Evolutionary conservation across 2,797 vertebrate genomes (phyloP).

Genomic region (Lindbergichthys nudifrons): DNA sequence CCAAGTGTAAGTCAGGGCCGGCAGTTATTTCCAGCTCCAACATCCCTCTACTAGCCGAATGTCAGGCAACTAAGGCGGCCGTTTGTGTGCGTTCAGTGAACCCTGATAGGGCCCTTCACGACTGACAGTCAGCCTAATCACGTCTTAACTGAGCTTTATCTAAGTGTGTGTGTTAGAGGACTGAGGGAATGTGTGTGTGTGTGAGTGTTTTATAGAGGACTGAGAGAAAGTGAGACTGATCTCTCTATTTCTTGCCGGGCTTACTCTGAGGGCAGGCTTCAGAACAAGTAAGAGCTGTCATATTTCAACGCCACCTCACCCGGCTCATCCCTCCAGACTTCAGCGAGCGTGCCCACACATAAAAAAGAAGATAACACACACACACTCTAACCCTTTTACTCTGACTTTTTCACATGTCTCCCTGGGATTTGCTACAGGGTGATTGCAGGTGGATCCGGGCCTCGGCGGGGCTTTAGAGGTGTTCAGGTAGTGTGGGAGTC

Average conservation of each 20-base stretch:
- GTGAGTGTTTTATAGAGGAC: slow-evolving; percentile 35
- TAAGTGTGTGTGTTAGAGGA: slow-evolving; percentile 47
- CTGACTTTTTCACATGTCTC: slow-evolving; percentile 4
- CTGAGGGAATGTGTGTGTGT: slow-evolving; percentile 39
- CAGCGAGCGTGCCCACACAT: slow-evolving; percentile 43
- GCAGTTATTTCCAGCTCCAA: slow-evolving; percentile 68
- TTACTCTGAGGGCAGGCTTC: slow-evolving; percentile 67
- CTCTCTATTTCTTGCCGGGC: slow-evolving; percentile 71
- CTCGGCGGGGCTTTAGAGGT: slow-evolving; percentile 69
- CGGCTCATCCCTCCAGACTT: slow-evolving; percentile 67
- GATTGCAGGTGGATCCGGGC: slow-evolving; percentile 73
- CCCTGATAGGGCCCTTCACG: slow-evolving; percentile 73
- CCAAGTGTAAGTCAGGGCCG: slow-evolving; percentile 59
- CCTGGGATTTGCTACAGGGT: slow-evolving; percentile 66
- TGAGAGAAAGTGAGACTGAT: slow-evolving; percentile 70
- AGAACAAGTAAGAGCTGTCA: slow-evolving; percentile 73
- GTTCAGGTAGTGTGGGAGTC: slow-evolving; percentile 52
- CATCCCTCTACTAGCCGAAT: slow-evolving; percentile 62
- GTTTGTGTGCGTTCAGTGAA: slow-evolving; percentile 70
- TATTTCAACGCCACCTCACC: slow-evolving; percentile 69
- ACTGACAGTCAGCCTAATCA: slow-evolving; percentile 81
- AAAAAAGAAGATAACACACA: slow-evolving; percentile 31
- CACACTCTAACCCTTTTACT: slow-evolving; percentile 25
- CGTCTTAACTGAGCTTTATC: slow-evolving; percentile 77
- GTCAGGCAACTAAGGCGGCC: slow-evolving; percentile 64